Conservation (phyloP, 2,113 vertebrate genomes). For the Microcebus lehilahytsara region DNA sequence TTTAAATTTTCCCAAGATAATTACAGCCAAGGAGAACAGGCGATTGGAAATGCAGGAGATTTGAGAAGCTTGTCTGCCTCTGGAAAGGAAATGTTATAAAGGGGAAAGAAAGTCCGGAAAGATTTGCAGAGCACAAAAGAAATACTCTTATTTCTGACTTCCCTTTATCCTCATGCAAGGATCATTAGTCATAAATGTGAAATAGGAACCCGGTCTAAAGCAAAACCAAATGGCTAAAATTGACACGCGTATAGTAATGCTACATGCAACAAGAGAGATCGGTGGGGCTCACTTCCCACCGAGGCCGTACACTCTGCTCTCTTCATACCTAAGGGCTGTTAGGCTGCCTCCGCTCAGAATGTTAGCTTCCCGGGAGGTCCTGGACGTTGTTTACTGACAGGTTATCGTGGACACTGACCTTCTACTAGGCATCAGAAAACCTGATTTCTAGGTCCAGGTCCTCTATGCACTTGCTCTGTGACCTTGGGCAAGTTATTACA, state of each 20-base stretch:
- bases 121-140: not conserved
- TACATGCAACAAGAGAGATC: not conserved
- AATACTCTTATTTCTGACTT: constrained; percentile 37
- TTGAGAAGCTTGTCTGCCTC: not conserved
- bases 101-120: not conserved
- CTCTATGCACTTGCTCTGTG: not conserved
- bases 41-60: constrained; percentile 44
- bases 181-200: constrained; percentile 39
- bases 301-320: not conserved
- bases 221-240: constrained; percentile 55
- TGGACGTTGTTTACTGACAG: not conserved
- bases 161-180: constrained; percentile 22
- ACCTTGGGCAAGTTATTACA: not conserved
- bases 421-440: not conserved
- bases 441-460: not conserved
- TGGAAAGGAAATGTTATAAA: constrained; percentile 48
- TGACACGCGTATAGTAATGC: not conserved
- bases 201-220: constrained; percentile 44
- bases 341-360: not conserved
- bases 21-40: not conserved
- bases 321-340: not conserved
- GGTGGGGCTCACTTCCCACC: not conserved
- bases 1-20: constrained; percentile 61
- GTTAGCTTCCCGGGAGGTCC: not conserved
- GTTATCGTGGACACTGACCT: not conserved